Evolutionary conservation across 2,113 vertebrate species (phyloP).

Genomic region (Leptosomus discolor): DNA sequence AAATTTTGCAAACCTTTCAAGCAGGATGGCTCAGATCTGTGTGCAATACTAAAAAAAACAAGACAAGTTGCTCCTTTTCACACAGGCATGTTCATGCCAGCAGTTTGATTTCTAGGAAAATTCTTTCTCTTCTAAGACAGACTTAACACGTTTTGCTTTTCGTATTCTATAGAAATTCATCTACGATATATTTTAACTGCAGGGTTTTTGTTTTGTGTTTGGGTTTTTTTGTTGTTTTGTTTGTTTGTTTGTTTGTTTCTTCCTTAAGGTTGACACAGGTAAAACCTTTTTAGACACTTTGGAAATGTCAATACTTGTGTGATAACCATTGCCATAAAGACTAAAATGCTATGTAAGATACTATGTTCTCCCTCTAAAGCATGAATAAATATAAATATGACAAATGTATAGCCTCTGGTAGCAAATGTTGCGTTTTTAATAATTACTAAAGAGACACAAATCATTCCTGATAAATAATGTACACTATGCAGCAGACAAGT

Average conservation of each 20-base stretch:
- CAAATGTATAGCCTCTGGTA: background rate
- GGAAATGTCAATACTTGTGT: background rate
- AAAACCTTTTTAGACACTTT: background rate
- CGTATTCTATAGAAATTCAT: background rate
- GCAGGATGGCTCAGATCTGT: background rate
- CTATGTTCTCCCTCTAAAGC: background rate
- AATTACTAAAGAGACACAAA: slow-evolving; percentile 11
- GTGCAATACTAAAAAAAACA: background rate
- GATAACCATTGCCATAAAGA: background rate
- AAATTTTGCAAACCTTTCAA: background rate
- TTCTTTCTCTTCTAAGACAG: background rate
- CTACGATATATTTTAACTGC: background rate
- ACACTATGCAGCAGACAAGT: background rate
- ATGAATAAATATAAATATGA: background rate
- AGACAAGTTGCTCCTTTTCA: background rate
- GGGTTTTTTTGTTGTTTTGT: too few relatives aligned
- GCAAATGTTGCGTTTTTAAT: background rate
- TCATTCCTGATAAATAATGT: slow-evolving; percentile 33
- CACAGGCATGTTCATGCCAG: background rate
- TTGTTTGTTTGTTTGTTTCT: background rate
- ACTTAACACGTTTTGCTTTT: background rate
- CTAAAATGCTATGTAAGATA: background rate
- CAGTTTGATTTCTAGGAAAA: slow-evolving; percentile 15
- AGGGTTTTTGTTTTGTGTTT: background rate
- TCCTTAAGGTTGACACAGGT: background rate